A percentile compares a stretch with the other conserved stretches of the same genome.
These are phyloP conservation scores for Rhodinocichla rosea DNA, from an alignment of 2,113 vertebrate species.

Conservation along the genomic window DNA sequence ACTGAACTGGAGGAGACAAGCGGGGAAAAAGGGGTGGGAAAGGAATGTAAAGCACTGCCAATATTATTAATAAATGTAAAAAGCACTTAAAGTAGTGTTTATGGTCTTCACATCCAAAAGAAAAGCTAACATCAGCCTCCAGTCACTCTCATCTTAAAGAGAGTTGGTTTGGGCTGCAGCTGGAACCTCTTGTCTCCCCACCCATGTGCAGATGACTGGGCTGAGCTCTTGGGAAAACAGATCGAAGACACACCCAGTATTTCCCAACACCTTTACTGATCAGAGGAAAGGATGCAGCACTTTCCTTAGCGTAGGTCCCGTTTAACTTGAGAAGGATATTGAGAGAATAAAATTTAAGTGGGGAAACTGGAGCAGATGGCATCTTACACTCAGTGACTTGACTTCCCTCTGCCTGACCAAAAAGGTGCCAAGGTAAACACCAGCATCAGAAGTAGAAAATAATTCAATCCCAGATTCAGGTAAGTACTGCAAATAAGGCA, in stretches of 20 bases:
- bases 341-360: too few species aligned
- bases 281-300: background rate
- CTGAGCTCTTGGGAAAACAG: background rate
- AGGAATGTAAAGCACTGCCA: background rate
- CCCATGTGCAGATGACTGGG: background rate
- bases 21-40: rapidly evolving
- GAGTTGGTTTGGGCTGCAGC: background rate
- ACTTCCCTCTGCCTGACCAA: background rate
- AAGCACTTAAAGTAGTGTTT: background rate
- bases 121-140: background rate
- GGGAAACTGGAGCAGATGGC: background rate
- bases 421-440: background rate
- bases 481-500: background rate
- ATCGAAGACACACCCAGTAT: background rate
- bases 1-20: background rate
- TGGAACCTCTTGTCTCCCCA: background rate
- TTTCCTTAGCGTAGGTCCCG: rapidly evolving
- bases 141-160: background rate
- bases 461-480: background rate
- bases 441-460: background rate
- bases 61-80: background rate
- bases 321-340: too few species aligned
- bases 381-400: background rate
- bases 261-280: background rate
- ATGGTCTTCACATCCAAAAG: background rate